Base-by-base conservation (phyloP, 2,797 vertebrate species). In the Arnoldichthys spilopterus region DNA sequence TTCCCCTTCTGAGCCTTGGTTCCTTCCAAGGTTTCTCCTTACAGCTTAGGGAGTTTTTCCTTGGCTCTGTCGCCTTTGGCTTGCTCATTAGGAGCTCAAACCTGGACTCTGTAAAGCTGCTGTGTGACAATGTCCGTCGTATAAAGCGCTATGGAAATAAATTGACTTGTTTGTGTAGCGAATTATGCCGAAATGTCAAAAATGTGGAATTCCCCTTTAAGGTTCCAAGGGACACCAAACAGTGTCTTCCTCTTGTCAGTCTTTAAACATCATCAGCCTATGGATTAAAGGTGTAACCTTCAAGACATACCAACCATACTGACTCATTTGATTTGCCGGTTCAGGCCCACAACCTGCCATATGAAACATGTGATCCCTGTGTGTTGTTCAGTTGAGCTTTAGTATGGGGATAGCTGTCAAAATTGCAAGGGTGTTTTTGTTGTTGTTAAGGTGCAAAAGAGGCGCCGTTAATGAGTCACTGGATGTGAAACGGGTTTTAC, bases 401-500 rank as follows among this genome's bases (percentile, higher is more conserved):
- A 2, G 15, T 78, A 30, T 71, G 63, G 24, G 37, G 61, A 62
- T 51, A 43, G 69, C 34, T 34, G 1, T 76, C 43, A n/a, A 26
- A 77, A 81, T 78, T 49, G 30, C 18, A 12, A 24, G 20, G 49
- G 18, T 61, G 12, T 16, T 16, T 61, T 47, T 22, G 45, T 76
- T 80, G 79, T 76, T 43, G 59, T 49, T 2, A 5, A 13, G 64
- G 54, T 54, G 61, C 47, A 12, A 82, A 82, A 62, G 26, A 77
- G 51, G 30, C 22, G 15, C 45, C 43, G 30, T 64, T 82, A 77
- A 51, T 79, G 77, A 79, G 58, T 82, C 69, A 79, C 73, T 72
- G 73, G 13, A 64, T 53, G 30, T 43, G 15, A 70, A 84, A 82
- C 80, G 0, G 64, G 72, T 77, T 79, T 79, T 49, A 77, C 74